Conservation (phyloP, 2,113 vertebrate species). For the Carlito syrichta region DNA sequence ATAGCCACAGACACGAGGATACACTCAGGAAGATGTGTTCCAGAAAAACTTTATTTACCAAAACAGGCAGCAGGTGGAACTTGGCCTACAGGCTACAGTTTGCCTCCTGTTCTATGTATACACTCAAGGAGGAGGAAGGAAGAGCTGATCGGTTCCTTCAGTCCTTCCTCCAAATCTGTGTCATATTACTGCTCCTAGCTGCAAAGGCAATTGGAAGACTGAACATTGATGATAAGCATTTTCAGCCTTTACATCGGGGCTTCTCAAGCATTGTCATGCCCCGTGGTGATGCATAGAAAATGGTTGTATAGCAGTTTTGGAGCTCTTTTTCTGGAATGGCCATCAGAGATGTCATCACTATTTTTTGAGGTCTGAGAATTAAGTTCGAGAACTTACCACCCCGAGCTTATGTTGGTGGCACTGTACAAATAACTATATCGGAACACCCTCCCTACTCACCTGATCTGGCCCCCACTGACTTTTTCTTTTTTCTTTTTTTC, state of each 20-base stretch:
- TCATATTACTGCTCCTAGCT: background rate
- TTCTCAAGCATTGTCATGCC: background rate
- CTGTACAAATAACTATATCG: no score
- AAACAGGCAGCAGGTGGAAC: background rate
- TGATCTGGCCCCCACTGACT: no score
- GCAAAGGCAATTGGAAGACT: background rate
- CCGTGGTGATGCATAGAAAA: background rate
- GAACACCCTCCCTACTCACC: no score
- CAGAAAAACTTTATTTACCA: background rate
- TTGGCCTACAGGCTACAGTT: background rate
- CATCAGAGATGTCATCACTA: no score
- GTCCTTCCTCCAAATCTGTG: background rate
- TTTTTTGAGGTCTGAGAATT: no score
- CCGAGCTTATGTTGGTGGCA: no score
- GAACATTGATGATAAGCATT: background rate
- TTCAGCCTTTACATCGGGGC: background rate
- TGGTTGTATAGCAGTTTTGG: no score
- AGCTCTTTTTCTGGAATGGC: no score
- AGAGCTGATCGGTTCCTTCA: background rate
- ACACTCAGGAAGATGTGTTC: background rate
- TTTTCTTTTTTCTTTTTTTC: no score
- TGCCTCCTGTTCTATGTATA: background rate
- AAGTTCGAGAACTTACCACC: no score
- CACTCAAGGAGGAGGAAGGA: background rate
- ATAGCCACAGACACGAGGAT: background rate